Evolutionary conservation across 2,888 invertebrate species (phyloP).

Genomic region (Itoplectis maculator): DNA sequence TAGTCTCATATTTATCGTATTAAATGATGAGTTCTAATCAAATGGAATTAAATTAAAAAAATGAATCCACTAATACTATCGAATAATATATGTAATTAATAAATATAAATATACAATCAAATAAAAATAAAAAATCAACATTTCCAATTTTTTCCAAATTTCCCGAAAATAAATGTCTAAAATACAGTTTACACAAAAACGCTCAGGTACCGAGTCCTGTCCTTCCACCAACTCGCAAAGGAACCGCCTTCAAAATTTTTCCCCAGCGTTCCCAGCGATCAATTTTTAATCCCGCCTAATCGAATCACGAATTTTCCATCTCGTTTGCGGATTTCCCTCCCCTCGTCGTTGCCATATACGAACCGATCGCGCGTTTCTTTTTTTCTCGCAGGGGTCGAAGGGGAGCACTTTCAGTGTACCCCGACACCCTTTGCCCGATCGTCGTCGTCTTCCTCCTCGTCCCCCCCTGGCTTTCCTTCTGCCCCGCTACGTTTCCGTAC

Average conservation of each 20-base stretch:
- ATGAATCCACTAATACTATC: no score
- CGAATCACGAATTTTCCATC: constrained; percentile 56
- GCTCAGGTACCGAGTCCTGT: no score
- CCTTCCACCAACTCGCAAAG: no score
- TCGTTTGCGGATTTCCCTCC: constrained; percentile 49
- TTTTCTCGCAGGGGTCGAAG: constrained; percentile 7
- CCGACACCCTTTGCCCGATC: constrained; percentile 58
- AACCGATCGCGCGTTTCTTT: constrained; percentile 1
- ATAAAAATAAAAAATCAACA: no score
- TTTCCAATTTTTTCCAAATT: no score
- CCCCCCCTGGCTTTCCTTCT: constrained; percentile 41
- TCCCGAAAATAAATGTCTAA: no score
- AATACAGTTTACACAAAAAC: no score
- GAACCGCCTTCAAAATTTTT: not conserved
- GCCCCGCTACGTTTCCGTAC: constrained; percentile 47
- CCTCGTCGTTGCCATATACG: constrained; percentile 25
- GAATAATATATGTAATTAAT: no score
- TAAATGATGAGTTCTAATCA: no score
- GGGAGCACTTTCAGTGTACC: constrained; percentile 43
- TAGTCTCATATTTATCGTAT: no score
- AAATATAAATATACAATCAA: no score
- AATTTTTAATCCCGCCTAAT: constrained; percentile 8
- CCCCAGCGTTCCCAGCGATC: not conserved
- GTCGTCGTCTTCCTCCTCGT: not conserved
- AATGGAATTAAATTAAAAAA: no score